Conservation (phyloP, 1,140 invertebrate genomes). For the Elymnias hypermnestra region DNA sequence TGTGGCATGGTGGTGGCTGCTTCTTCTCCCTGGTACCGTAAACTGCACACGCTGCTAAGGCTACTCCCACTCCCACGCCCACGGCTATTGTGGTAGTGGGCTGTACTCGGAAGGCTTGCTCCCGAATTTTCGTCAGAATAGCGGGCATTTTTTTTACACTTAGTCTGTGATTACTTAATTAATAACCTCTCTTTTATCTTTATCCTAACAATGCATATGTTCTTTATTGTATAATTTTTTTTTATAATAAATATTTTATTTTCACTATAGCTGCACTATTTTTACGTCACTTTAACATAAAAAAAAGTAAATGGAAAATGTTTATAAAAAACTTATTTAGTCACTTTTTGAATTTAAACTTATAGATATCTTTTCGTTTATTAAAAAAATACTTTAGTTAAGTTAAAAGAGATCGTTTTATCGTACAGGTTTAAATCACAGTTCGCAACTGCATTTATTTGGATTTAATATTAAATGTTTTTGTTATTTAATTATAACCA, state of each 20-base stretch:
- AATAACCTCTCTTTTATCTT: too few relatives aligned
- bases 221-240: too few relatives aligned
- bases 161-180: too few relatives aligned
- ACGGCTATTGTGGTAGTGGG: constrained; percentile 76
- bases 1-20: constrained; percentile 49
- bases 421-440: constrained; percentile 25
- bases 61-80: constrained; percentile 72
- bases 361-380: not conserved
- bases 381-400: not conserved
- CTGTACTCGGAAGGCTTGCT: constrained; percentile 71
- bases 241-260: too few relatives aligned
- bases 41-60: constrained; percentile 63
- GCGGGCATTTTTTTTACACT: constrained; percentile 52
- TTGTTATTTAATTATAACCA: constrained; percentile 13
- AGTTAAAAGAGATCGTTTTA: constrained; percentile 24
- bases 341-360: too few relatives aligned
- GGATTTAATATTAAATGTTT: not conserved
- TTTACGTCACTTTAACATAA: too few relatives aligned
- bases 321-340: too few relatives aligned
- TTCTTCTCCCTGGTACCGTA: constrained; percentile 62
- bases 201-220: too few relatives aligned
- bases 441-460: constrained; percentile 18
- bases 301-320: too few relatives aligned
- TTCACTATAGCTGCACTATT: too few relatives aligned
- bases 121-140: constrained; percentile 60